phyloP scores from a whole-genome alignment of 2,113 vertebrate species.

The Leucoraja erinaceus region DNA sequence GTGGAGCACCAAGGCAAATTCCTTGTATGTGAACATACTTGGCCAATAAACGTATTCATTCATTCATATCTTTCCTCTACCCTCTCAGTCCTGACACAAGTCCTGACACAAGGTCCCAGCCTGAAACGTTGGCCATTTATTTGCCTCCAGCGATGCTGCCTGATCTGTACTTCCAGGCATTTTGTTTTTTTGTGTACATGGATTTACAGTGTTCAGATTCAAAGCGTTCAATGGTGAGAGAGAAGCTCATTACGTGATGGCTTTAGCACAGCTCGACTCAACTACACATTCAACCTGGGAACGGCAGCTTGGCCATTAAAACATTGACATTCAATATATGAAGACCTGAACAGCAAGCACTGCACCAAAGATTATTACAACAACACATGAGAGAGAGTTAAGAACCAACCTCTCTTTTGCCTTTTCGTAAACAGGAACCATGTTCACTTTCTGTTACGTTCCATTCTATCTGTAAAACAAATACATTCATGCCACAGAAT shows the following conservation, averaged over 20 bases:
- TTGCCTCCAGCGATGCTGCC: no score
- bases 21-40: no score
- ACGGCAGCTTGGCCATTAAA: not conserved
- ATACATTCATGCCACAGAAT: not conserved
- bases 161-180: not conserved
- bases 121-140: no score
- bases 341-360: not conserved
- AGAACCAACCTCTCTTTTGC: conserved; percentile 66
- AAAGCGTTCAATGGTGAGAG: not conserved
- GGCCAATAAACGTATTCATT: no score
- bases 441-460: conserved; percentile 62
- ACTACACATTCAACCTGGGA: no score
- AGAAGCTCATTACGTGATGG: no score
- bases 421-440: conserved; percentile 66
- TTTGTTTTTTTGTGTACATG: not conserved
- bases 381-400: not conserved
- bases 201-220: not conserved
- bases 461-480: conserved; percentile 67
- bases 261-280: no score
- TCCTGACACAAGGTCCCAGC: no score
- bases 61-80: no score
- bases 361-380: not conserved
- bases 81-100: no score
- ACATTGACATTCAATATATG: not conserved
- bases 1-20: no score